These are phyloP conservation scores for Epinephelus cyanopodus DNA, from an alignment of 2,113 vertebrate species.

Conservation along the genomic window DNA sequence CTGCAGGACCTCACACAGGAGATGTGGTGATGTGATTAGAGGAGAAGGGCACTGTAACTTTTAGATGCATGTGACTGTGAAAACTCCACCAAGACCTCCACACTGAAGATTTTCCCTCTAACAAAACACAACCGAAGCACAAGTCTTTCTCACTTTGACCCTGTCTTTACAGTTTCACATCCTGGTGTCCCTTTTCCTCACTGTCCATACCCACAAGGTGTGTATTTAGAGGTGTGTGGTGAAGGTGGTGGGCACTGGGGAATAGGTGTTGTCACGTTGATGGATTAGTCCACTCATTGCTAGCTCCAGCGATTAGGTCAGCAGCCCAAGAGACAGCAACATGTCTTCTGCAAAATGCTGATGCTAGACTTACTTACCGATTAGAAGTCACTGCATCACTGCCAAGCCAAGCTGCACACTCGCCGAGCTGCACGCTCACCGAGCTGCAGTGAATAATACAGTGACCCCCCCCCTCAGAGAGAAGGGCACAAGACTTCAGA, in stretches of 20 bases:
- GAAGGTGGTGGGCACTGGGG: constrained; percentile 30
- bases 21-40: constrained; percentile 59
- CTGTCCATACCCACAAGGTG: constrained; percentile 27
- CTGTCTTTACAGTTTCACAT: background rate
- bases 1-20: constrained; percentile 54
- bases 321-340: constrained; percentile 72
- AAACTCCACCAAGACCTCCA: constrained; percentile 7
- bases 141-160: constrained; percentile 21
- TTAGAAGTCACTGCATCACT: constrained; percentile 75
- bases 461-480: constrained; percentile 34
- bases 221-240: constrained; percentile 32
- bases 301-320: constrained; percentile 78
- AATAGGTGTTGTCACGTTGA: constrained; percentile 73
- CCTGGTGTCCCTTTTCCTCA: background rate
- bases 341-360: constrained; percentile 74
- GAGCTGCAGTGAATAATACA: constrained; percentile 55
- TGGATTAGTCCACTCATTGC: constrained; percentile 79
- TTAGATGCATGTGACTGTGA: constrained; percentile 19
- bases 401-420: constrained; percentile 40
- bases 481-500: constrained; percentile 36
- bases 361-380: constrained; percentile 71
- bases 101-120: background rate
- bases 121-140: constrained; percentile 11
- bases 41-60: constrained; percentile 40
- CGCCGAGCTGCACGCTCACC: constrained; percentile 16